phyloP scores from a whole-genome alignment of 1,140 invertebrate genomes.

The Glomeris maerens region DNA sequence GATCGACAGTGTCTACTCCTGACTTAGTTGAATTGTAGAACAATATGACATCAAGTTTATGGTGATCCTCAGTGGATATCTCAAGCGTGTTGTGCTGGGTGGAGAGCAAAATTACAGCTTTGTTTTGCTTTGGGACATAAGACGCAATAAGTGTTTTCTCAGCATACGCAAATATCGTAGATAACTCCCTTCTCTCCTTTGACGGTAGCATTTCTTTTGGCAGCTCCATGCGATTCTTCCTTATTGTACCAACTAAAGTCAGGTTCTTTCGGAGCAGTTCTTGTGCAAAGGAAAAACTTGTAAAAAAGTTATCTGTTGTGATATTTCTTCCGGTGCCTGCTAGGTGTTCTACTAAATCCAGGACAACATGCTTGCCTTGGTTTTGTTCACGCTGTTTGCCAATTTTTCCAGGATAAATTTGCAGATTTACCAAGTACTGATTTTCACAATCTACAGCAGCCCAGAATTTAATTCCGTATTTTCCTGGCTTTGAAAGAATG shows the following conservation, averaged over 20 bases:
- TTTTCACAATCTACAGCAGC: not conserved
- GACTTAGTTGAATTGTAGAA: constrained; percentile 18
- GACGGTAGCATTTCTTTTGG: too few species aligned
- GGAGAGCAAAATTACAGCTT: not conserved
- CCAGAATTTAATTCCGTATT: not conserved
- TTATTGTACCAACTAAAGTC: not conserved
- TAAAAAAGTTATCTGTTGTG: not conserved
- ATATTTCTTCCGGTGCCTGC: not conserved
- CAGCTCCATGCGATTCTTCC: not conserved
- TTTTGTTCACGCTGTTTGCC: not conserved
- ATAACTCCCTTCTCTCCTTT: not conserved
- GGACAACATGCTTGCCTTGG: not conserved
- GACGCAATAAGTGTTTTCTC: not conserved
- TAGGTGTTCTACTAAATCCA: not conserved
- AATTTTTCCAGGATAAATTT: not conserved
- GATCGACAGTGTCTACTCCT: constrained; percentile 16
- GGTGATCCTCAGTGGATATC: not conserved
- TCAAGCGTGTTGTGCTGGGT: constrained; percentile 10
- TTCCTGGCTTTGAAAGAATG: not conserved
- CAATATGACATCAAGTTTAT: constrained; percentile 17
- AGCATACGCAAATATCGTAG: not conserved
- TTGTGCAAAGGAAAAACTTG: not conserved
- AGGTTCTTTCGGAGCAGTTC: not conserved
- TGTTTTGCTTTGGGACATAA: not conserved
- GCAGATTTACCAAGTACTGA: not conserved